Evolutionary conservation across 2,888 invertebrate species (phyloP).

Genomic region (Ypsolopha scabrella): DNA sequence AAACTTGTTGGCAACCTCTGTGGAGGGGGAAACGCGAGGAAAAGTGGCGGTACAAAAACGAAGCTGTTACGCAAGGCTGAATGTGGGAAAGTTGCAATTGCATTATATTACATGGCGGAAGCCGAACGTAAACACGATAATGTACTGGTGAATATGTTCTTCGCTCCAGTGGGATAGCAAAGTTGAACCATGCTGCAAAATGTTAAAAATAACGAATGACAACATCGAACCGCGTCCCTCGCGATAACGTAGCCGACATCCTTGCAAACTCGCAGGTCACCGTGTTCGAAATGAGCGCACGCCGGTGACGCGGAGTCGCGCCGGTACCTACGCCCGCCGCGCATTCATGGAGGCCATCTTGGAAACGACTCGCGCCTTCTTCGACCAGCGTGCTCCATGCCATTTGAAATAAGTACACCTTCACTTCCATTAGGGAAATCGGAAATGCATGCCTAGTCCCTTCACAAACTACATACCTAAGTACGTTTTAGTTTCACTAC

Average conservation of each 20-base stretch:
- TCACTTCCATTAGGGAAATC: neutral
- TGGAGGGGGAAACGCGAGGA: conserved; percentile 43
- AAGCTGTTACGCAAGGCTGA: conserved; percentile 56
- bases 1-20: conserved; percentile 2
- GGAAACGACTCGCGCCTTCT: conserved; percentile 29
- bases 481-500: neutral
- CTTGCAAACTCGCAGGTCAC: conserved; percentile 46
- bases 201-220: conserved; percentile 67
- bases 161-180: conserved; percentile 31
- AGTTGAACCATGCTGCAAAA: conserved; percentile 25
- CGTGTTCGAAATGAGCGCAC: conserved; percentile 39
- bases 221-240: conserved; percentile 47
- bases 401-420: neutral
- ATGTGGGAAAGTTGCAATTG: conserved; percentile 48
- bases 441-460: neutral
- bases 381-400: conserved; percentile 46
- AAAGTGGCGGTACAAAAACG: conserved; percentile 62
- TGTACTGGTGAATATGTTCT: conserved; percentile 34
- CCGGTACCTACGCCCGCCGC: conserved; percentile 44
- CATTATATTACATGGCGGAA: conserved; percentile 28
- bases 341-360: conserved; percentile 23
- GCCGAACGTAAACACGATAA: conserved; percentile 37
- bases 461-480: neutral
- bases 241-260: conserved; percentile 32
- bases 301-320: conserved; percentile 17